Conservation (phyloP, 2,797 vertebrate genomes). For the Semotilus atromaculatus region DNA sequence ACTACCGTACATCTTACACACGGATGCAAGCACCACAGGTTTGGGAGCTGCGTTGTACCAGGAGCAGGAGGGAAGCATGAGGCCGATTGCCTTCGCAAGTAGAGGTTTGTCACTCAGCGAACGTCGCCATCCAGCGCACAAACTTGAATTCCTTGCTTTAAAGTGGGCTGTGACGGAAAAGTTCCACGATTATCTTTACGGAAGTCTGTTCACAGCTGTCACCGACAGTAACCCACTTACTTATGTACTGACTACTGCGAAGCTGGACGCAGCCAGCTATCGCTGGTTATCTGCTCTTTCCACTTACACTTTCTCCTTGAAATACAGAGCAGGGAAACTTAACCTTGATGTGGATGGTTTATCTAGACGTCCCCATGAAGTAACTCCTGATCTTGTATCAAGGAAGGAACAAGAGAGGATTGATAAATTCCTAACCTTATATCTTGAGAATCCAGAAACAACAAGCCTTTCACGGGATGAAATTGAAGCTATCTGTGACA, state of each 20-base stretch:
- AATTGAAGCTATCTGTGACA: not conserved
- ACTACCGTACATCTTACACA: too few species aligned
- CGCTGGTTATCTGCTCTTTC: not conserved
- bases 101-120: not conserved
- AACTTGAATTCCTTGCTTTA: not conserved
- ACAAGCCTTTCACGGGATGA: not conserved
- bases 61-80: not conserved
- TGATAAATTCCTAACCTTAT: not conserved
- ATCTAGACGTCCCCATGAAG: not conserved
- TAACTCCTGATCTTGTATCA: not conserved
- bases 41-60: not conserved
- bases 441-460: not conserved
- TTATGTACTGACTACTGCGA: not conserved
- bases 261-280: not conserved
- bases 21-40: too few species aligned
- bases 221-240: not conserved
- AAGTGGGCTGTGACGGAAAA: not conserved
- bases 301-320: not conserved
- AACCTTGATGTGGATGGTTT: not conserved
- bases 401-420: slow-evolving; percentile 6
- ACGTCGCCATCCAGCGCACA: not conserved
- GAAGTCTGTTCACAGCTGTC: not conserved
- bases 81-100: not conserved
- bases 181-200: not conserved
- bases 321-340: not conserved